phyloP scores from a whole-genome alignment of 2,113 vertebrate species.

The Hippotragus niger region DNA sequence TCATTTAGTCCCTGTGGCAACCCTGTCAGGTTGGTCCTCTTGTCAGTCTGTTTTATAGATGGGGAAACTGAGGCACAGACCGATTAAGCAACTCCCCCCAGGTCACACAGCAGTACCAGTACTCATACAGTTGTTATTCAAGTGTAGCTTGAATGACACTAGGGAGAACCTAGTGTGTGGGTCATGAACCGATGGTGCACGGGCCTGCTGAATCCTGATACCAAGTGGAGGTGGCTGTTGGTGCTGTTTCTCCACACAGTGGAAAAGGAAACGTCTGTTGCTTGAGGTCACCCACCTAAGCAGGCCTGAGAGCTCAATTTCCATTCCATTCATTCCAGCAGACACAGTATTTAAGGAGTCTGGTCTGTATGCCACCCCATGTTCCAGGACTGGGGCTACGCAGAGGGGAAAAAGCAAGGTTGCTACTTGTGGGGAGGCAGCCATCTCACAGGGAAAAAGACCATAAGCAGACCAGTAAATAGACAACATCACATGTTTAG shows the following conservation, averaged over 20 bases:
- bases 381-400: neutral
- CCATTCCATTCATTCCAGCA: neutral
- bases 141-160: neutral
- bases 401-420: neutral
- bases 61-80: neutral
- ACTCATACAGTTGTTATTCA: neutral
- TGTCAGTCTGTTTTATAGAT: neutral
- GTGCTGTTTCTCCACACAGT: neutral
- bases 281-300: neutral
- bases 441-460: neutral
- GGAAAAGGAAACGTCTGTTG: neutral
- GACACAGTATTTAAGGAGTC: neutral
- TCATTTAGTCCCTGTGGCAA: neutral
- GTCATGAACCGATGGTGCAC: neutral
- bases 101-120: neutral
- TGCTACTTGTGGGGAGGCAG: neutral
- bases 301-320: neutral
- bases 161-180: neutral
- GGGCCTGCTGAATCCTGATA: neutral
- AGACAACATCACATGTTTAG: accelerated
- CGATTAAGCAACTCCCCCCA: neutral
- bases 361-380: neutral
- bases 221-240: neutral
- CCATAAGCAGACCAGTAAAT: neutral
- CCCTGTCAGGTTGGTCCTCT: neutral